Percentiles rank a stretch among this genome's conserved stretches.
Conservation (phyloP, 2,113 vertebrate species). For the Elachura formosa region DNA sequence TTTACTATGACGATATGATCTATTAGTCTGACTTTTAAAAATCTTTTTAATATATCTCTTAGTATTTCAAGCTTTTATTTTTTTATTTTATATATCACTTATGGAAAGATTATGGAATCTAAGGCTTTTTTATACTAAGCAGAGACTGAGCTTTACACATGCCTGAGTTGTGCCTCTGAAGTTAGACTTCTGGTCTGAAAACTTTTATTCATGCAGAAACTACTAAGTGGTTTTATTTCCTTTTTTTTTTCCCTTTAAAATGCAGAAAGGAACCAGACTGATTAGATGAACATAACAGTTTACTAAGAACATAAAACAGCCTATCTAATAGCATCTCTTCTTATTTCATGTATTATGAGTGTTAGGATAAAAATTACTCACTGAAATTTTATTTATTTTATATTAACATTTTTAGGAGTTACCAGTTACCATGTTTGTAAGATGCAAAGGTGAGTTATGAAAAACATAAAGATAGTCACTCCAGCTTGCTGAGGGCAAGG, state of each 20-base stretch:
- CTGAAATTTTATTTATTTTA: not conserved
- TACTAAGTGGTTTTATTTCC: not conserved
- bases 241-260: not conserved
- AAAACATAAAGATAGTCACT: not conserved
- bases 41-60: not conserved
- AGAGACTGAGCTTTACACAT: not conserved
- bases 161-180: not conserved
- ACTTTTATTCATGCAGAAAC: not conserved
- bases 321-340: not conserved
- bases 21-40: not conserved
- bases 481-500: not conserved
- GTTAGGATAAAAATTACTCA: not conserved
- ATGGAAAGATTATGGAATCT: not conserved
- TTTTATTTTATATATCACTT: not conserved
- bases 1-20: not conserved
- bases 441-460: not conserved
- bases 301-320: not conserved
- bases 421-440: not conserved
- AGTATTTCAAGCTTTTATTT: not conserved
- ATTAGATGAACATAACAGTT: not conserved
- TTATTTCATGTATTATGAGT: not conserved
- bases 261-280: not conserved
- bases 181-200: not conserved
- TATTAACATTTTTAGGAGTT: not conserved
- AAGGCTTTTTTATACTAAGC: not conserved